Base-by-base conservation (phyloP, 2,888 invertebrate species). In the Watsonalla cultraria region DNA sequence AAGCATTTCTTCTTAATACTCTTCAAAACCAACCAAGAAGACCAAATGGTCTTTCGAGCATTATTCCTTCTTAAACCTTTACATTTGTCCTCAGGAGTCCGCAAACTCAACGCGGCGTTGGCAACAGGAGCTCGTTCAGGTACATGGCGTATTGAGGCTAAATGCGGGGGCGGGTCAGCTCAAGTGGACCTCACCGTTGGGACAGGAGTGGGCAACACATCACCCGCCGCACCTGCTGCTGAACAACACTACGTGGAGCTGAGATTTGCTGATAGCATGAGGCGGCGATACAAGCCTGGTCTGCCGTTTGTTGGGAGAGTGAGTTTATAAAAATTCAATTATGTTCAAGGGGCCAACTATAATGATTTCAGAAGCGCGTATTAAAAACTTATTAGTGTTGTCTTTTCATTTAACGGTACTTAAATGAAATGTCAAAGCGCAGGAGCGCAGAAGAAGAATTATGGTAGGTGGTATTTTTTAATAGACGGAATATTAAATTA, bases 221-320 rank as follows among this genome's bases (percentile, higher is more conserved):
- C 91, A 0, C 78, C 92, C 1, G 93, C 93, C 37, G 92, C 93
- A 0, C 92, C 93, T 0, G 93, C 93, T 2, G 93, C 93, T 7
- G 94, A 94, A 61, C 93, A 93, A 64, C 94, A 94, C 68, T 94
- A 93, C 63, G 94, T 94, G 9, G 94, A 94, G 65, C 80, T 94
- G 54, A 80, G 93, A 51, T 94, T 94, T 54, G 93, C 93, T 51
- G 92, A 92, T 53, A 93, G 92, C 70, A 94, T 94, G 93, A 77
- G 93, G 47, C 76, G 93, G 49, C 80, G 93, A 47, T 94, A 94
- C 78, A 94, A 94, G 64, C 94, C 94, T 39, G 93, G 94, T 45
- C 77, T 94, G 53, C 94, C 94, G 7, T 94, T 94, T 73, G 91
- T 93, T 54, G 94, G 94, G 64, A 91, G 93, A 83, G 94, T 93